A percentile compares a stretch with the other conserved stretches of the same genome.
These are phyloP conservation scores for Podocnemis expansa DNA, from an alignment of 2,113 vertebrate species.

Conservation along the genomic window DNA sequence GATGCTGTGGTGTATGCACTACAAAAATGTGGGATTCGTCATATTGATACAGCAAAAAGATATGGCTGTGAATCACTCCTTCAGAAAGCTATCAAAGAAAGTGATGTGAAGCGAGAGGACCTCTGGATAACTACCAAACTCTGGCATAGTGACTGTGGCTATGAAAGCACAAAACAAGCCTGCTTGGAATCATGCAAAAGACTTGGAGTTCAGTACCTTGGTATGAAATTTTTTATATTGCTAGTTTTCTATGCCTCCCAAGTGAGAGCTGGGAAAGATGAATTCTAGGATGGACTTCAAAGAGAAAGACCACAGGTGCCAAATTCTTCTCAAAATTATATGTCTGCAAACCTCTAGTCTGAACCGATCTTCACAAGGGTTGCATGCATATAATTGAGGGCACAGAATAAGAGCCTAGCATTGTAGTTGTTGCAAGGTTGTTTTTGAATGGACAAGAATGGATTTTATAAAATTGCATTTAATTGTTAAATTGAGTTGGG, in stretches of 20 bases:
- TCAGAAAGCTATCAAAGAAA: constrained; percentile 75
- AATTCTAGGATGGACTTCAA: rapidly evolving
- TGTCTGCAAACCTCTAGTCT: neutral
- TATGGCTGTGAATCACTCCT: constrained; percentile 81
- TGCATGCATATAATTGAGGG: rapidly evolving
- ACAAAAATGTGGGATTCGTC: constrained; percentile 76
- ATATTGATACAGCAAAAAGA: constrained; percentile 83
- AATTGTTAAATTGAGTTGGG: neutral
- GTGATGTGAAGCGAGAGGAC: constrained; percentile 70
- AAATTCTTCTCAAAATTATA: neutral
- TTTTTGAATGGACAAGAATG: neutral
- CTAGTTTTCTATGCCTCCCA: neutral
- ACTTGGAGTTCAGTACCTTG: constrained; percentile 81
- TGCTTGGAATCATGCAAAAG: constrained; percentile 77
- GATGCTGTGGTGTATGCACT: constrained; percentile 78
- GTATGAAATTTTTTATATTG: constrained; percentile 57
- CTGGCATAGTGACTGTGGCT: constrained; percentile 81
- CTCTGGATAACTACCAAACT: constrained; percentile 87
- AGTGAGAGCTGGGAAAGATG: neutral
- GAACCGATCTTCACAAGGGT: neutral
- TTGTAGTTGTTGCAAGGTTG: neutral
- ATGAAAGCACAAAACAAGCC: constrained; percentile 75
- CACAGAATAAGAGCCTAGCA: too few relatives aligned
- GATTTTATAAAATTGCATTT: neutral
- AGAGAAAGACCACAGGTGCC: neutral